phyloP scores from a whole-genome alignment of 1,140 invertebrate species.

The Sycophaga agraensis region DNA sequence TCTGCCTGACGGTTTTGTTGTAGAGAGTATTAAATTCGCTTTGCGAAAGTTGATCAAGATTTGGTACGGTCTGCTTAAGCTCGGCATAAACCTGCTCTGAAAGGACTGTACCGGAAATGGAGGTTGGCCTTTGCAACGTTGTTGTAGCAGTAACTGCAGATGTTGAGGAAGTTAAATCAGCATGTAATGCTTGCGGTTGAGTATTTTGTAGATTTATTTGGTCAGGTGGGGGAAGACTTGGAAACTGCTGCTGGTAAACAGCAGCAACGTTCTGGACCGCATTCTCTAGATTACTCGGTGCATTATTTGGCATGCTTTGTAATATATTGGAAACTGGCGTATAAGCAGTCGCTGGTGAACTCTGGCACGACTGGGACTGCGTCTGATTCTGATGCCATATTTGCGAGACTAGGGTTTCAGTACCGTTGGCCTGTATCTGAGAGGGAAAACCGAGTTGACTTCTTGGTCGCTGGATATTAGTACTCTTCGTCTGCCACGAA shows the following conservation, averaged over 20 bases:
- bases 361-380: background rate
- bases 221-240: conserved; percentile 12
- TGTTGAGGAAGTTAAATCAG: conserved; percentile 31
- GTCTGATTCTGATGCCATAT: conserved; percentile 47
- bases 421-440: conserved; percentile 26
- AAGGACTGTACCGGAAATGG: conserved; percentile 31
- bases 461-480: conserved; percentile 44
- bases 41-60: conserved; percentile 52
- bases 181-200: conserved; percentile 15
- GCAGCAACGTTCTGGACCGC: conserved; percentile 7
- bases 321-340: conserved; percentile 19
- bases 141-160: too few species aligned
- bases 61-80: conserved; percentile 51
- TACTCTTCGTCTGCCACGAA: conserved; percentile 46
- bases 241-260: conserved; percentile 18
- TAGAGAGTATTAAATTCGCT: conserved; percentile 57
- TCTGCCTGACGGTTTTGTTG: conserved; percentile 56
- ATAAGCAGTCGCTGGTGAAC: background rate
- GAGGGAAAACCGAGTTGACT: conserved; percentile 32
- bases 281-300: conserved; percentile 24
- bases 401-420: conserved; percentile 46
- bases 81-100: conserved; percentile 54
- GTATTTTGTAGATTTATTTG: conserved; percentile 27
- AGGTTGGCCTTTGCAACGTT: conserved; percentile 30
- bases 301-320: conserved; percentile 24